Base-by-base conservation (phyloP, 2,113 vertebrate genomes). In the Puntigrus tetrazona region DNA sequence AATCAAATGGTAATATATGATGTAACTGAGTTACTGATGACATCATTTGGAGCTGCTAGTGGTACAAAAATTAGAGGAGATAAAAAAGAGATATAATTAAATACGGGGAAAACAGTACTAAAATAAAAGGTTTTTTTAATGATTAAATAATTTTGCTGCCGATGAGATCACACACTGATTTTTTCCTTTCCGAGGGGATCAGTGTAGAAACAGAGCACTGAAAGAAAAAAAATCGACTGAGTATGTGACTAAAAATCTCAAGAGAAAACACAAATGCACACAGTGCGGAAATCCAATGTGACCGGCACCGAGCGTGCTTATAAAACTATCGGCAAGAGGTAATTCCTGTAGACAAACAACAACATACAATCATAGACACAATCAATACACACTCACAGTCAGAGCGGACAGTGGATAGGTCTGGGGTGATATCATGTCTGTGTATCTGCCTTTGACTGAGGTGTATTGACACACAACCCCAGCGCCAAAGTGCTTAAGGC, bases 221-320 rank as follows among this genome's bases (percentile, higher is more conserved):
- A 85, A 79, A 78, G 75, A 77, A 55, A 5, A 78, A 75, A 84
- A 65, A 31, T 45, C 43, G 45, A 29, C 9, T 87, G 83, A 67
- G 85, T 47, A 72, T 47, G 4, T 45, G 74, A 52, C 25, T 78
- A 78, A 82, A 80, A 41, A 31, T 45, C 70, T 77, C 52, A 43
- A 47, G 45, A 10, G 41, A 45, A 78, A 72, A 52, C 59, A 63
- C 27, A 61, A 47, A 59, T 41, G 38, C 14, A 52, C 22, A 73
- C 36, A 59, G 3, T 20, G 20, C 10, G n/a, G 14, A 79, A 55
- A 77, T 36, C 20, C n/a, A 63, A 63, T 45, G 38, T 65, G 25
- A 79, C 57, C 38, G 3, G 31, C 20, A 59, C 34, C 16, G 16
- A 78, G 50, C 10, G 13, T 10, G 34, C 77, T 63, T 63, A 79